Evolutionary conservation across 1,140 invertebrate genomes (phyloP).

Genomic region (Phthorimaea operculella): DNA sequence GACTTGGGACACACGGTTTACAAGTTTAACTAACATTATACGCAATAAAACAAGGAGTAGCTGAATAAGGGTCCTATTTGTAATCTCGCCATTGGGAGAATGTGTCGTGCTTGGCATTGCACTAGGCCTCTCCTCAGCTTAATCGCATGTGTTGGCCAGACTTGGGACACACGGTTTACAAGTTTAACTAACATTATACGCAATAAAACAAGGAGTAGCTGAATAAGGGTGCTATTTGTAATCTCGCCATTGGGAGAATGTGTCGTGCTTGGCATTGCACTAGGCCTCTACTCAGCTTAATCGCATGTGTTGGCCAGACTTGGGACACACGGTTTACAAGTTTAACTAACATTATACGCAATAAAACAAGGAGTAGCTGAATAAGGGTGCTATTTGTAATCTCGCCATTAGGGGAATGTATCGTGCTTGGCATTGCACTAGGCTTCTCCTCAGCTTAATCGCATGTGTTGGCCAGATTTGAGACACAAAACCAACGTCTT

Average conservation of each 20-base stretch:
- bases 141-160: conserved; percentile 28
- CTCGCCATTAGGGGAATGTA: conserved; percentile 36
- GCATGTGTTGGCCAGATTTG: conserved; percentile 19
- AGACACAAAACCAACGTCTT: conserved; percentile 5
- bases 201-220: too few relatives aligned
- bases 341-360: too few relatives aligned
- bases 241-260: conserved; percentile 38
- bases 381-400: too few relatives aligned
- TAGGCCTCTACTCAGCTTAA: conserved; percentile 31
- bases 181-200: too few relatives aligned
- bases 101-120: conserved; percentile 32
- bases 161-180: conserved; percentile 4
- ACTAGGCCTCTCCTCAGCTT: conserved; percentile 27
- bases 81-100: conserved; percentile 41
- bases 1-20: conserved; percentile 2
- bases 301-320: conserved; percentile 23
- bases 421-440: conserved; percentile 27
- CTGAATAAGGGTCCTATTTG: conserved; percentile 37
- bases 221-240: conserved; percentile 41
- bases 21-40: too few relatives aligned
- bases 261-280: conserved; percentile 29
- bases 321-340: conserved; percentile 6
- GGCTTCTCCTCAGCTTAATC: conserved; percentile 33
- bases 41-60: too few relatives aligned
- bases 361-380: too few relatives aligned